A percentile compares a stretch with the other conserved stretches of the same genome.
These are phyloP conservation scores for Hafferia zeledoni DNA, from an alignment of 2,797 vertebrate genomes.

Conservation along the genomic window DNA sequence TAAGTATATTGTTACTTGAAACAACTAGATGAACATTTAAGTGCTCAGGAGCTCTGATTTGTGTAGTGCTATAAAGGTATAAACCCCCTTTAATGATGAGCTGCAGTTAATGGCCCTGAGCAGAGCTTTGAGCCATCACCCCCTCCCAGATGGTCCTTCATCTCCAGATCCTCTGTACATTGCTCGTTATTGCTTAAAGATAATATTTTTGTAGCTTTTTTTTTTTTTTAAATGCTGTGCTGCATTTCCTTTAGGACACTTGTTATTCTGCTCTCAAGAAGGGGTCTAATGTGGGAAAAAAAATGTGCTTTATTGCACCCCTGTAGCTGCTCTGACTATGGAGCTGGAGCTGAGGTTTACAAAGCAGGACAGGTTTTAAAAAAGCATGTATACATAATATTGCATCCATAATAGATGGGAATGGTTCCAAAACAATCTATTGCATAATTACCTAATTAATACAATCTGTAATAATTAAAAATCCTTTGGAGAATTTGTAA, in stretches of 20 bases:
- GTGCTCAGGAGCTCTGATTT: background rate
- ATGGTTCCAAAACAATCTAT: slow-evolving; percentile 66
- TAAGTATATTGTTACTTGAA: background rate
- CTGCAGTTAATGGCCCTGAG: background rate
- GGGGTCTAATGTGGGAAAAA: background rate
- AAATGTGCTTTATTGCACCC: background rate
- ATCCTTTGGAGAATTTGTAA: slow-evolving; percentile 68
- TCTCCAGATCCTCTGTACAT: background rate
- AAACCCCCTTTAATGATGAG: background rate
- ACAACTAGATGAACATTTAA: background rate
- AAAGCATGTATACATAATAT: background rate
- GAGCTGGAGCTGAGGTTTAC: background rate
- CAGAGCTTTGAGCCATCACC: background rate
- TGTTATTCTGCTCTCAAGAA: background rate
- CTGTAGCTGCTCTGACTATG: background rate
- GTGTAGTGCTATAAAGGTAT: background rate
- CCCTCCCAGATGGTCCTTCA: background rate
- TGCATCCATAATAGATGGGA: slow-evolving; percentile 60
- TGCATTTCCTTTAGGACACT: background rate
- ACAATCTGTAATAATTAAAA: slow-evolving; percentile 75
- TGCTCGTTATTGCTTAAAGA: background rate
- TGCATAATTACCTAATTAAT: slow-evolving; percentile 74
- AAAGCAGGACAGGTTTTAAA: background rate
- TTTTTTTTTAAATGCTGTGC: accelerated
- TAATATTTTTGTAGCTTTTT: background rate